Conservation (phyloP, 2,797 vertebrate genomes). For the Propithecus deckenii region DNA sequence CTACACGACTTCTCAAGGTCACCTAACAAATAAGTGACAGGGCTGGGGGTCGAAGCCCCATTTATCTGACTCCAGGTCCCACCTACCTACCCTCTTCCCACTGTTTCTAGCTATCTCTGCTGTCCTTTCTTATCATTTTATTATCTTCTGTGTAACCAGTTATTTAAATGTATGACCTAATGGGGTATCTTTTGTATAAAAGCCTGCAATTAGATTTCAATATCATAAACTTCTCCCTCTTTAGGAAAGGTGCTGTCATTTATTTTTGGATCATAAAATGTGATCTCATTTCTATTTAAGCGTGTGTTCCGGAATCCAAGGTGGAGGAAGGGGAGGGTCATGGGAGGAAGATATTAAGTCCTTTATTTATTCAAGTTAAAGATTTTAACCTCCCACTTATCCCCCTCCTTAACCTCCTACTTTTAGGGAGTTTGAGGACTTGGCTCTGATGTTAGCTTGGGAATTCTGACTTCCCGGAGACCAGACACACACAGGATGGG, state of each 20-base stretch:
- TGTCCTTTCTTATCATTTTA: not conserved
- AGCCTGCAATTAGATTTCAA: not conserved
- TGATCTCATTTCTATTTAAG: not conserved
- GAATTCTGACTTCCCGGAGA: not conserved
- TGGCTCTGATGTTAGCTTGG: not conserved
- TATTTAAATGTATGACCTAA: not conserved
- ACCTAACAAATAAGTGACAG: not conserved
- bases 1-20: not conserved
- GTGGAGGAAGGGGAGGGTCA: not conserved
- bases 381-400: not conserved
- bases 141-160: not conserved
- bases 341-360: not conserved
- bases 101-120: not conserved
- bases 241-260: not conserved
- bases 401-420: not conserved
- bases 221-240: not conserved
- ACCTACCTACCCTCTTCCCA: not conserved
- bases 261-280: not conserved
- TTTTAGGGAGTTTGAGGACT: not conserved
- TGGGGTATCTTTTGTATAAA: not conserved
- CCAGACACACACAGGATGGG: not conserved
- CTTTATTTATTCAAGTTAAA: not conserved
- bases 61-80: not conserved
- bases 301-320: not conserved
- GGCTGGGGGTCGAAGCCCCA: not conserved